These are phyloP conservation scores for Pocillopora verrucosa DNA, from an alignment of 64 coral and sea anemone species.

Conservation along the genomic window DNA sequence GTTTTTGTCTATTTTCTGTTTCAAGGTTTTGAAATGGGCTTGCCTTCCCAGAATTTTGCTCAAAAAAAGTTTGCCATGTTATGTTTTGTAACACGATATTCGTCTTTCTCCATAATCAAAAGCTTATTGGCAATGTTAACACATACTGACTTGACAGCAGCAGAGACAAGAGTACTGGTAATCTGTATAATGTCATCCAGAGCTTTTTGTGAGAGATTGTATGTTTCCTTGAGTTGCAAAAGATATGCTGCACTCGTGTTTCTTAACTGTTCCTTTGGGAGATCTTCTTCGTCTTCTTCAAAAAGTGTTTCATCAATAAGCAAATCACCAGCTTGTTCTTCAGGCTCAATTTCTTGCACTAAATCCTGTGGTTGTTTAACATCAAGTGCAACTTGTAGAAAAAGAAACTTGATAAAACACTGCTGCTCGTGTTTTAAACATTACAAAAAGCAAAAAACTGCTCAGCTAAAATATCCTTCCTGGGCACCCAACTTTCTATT, in stretches of 20 bases:
- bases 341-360: slow-evolving; percentile 18
- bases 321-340: slow-evolving; percentile 39
- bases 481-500: too few relatives aligned
- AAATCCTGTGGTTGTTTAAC: slow-evolving; percentile 45
- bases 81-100: too few relatives aligned
- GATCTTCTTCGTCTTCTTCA: slow-evolving; percentile 44
- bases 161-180: slow-evolving; percentile 31
- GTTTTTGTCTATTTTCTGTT: slow-evolving; percentile 47
- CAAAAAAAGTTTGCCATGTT: slow-evolving; percentile 29
- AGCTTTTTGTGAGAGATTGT: slow-evolving; percentile 53
- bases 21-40: slow-evolving; percentile 55
- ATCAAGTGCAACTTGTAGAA: slow-evolving; percentile 41
- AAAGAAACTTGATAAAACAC: too few relatives aligned
- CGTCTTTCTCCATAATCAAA: too few relatives aligned
- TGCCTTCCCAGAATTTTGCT: slow-evolving; percentile 41
- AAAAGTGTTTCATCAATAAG: slow-evolving; percentile 17
- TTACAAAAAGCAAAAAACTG: too few relatives aligned
- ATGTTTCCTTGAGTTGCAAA: slow-evolving; percentile 34
- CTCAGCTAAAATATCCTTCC: too few relatives aligned
- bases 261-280: slow-evolving; percentile 9
- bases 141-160: slow-evolving; percentile 46
- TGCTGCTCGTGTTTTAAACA: too few relatives aligned
- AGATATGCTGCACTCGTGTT: slow-evolving; percentile 47
- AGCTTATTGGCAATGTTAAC: slow-evolving; percentile 41
- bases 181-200: slow-evolving; percentile 49